Percentiles rank a stretch among this genome's conserved stretches.
phyloP scores from a whole-genome alignment of 2,797 vertebrate genomes.

The Leptodactylus fallax region DNA sequence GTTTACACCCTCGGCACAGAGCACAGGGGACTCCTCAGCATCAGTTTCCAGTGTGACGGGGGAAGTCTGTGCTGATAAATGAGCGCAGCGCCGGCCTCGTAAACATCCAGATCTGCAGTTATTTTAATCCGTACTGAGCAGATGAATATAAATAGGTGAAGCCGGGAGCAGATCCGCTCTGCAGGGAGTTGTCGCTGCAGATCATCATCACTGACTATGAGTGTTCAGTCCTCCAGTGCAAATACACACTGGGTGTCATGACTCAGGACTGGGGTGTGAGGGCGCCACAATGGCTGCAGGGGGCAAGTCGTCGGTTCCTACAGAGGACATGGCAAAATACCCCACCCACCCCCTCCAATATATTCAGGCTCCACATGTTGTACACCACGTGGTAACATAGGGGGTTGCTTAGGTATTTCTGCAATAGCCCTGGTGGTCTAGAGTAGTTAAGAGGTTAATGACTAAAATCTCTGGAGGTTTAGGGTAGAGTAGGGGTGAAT shows the following conservation, averaged over 20 bases:
- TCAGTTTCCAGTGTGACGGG: conserved; percentile 12
- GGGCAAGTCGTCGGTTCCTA: not conserved
- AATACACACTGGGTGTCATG: not conserved
- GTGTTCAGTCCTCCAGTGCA: not conserved
- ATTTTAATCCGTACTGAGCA: conserved; percentile 16
- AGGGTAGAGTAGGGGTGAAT: too few relatives aligned
- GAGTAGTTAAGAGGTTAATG: not conserved
- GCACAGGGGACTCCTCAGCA: conserved; percentile 26
- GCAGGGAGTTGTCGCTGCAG: not conserved
- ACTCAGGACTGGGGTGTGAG: not conserved
- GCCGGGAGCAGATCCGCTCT: conserved; percentile 3
- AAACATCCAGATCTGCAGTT: not conserved
- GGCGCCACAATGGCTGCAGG: not conserved
- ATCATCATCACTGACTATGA: not conserved
- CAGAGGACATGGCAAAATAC: not conserved
- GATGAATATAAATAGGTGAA: conserved; percentile 23
- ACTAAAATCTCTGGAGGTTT: too few relatives aligned
- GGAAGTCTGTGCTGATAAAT: conserved; percentile 39
- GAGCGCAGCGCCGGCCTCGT: not conserved
- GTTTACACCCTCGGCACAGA: not conserved
- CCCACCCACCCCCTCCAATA: too few relatives aligned
- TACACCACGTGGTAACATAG: too few relatives aligned
- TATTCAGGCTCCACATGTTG: too few relatives aligned
- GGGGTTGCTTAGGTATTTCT: too few relatives aligned
- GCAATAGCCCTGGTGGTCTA: not conserved